phyloP scores from a whole-genome alignment of 2,797 vertebrate species.

The Delichon dasypus region DNA sequence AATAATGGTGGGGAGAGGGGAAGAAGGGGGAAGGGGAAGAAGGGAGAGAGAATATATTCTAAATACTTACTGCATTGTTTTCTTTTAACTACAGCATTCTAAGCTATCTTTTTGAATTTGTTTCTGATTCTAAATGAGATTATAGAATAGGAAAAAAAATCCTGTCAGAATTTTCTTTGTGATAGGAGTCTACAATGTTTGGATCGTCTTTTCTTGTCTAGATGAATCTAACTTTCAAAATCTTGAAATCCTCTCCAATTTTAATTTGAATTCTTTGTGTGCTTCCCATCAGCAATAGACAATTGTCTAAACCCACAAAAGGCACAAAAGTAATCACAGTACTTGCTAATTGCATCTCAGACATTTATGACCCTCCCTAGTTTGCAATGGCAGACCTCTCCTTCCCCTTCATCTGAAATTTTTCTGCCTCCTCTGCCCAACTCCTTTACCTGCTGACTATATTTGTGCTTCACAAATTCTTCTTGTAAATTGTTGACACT shows the following conservation, averaged over 20 bases:
- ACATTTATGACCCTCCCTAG: neutral
- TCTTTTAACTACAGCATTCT: neutral
- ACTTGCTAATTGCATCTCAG: neutral
- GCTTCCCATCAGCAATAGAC: neutral
- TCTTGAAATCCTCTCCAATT: neutral
- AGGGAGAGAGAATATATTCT: neutral
- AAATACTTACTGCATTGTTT: neutral
- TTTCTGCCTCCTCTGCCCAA: neutral
- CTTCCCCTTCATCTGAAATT: neutral
- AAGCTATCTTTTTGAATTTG: neutral
- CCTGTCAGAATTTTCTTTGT: neutral
- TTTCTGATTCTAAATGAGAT: neutral
- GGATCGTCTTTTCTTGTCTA: neutral
- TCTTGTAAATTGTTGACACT: neutral
- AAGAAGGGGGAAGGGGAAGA: neutral
- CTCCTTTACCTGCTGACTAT: neutral
- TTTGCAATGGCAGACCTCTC: neutral
- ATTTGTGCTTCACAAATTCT: neutral
- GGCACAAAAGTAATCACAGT: neutral
- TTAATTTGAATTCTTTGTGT: neutral
- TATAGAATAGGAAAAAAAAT: neutral
- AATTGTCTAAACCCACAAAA: neutral
- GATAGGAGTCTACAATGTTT: neutral
- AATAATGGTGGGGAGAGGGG: accelerated
- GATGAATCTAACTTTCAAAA: neutral